Evolutionary conservation across 2,888 invertebrate species (phyloP), one percentile per base, ranked within the genome.

Genomic region (Mythimna albipuncta): DNA sequence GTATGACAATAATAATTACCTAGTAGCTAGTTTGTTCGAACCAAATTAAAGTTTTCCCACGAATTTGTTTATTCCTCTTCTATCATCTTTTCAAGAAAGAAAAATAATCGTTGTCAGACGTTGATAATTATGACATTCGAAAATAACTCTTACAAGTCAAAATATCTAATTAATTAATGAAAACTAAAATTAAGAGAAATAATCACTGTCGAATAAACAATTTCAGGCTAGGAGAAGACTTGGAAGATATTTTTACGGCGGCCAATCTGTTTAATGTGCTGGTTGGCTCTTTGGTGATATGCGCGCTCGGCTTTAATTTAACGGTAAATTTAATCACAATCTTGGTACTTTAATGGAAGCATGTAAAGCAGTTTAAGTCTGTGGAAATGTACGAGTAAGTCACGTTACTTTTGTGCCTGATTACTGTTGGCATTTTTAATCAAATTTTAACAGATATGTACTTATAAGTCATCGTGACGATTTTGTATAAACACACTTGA

Each of bases 301-400:
- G 95, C 79, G 95, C 93, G 47, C 90, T 95, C 13, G 94, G 94
- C 68, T 95, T 95, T 81, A 95, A 93, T 88, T 87, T 95, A 76
- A 93, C 92, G 90, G 95, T 95, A 89, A 84, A 83, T 82, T 75
- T 70, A 35, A 69, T 72, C 58, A 64, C 44, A 69, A 63, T 71
- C 55, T 66, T 68, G 64, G 64, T 69, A 70, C 38, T 58, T 76
- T 70, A 66, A 71, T 69, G 58, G 21, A 63, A 57, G 7, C 35
- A 38, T 76, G 69, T 75, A 50, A 52, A 58, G 19, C 41, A 52
- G 57, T 73, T 75, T 66, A 19, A 58, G 50, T 44, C 11, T 41
- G 13, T 26, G 13, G 44, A 58, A 74, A 57, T 72, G 21, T 65
- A 50, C 2, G 19, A 50, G 50, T 50, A 58, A 64, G 32, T 35